Conservation (phyloP, 2,888 invertebrate genomes). For the Metopia argyrocephala region DNA sequence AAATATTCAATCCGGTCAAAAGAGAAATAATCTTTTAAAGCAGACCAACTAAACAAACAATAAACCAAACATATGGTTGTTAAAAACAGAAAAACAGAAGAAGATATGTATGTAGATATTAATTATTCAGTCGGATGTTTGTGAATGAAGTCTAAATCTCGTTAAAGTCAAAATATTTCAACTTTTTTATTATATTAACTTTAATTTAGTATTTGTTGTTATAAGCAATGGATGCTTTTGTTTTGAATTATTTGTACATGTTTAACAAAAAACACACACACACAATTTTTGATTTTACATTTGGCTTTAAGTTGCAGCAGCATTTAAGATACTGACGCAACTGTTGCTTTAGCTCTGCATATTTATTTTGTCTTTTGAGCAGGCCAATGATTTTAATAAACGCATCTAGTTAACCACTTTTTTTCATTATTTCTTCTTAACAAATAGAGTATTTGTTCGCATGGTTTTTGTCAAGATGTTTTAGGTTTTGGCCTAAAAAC, state of each 20-base stretch:
- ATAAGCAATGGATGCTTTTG: constrained; percentile 18
- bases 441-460: constrained; percentile 50
- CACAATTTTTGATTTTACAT: constrained; percentile 28
- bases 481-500: constrained; percentile 40
- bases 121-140: background rate
- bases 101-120: background rate
- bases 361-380: constrained; percentile 15
- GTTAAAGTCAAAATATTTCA: too few species aligned
- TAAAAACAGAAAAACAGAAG: constrained; percentile 8
- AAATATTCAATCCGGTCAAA: too few species aligned
- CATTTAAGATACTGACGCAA: constrained; percentile 51
- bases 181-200: background rate
- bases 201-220: too few species aligned
- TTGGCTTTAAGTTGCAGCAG: constrained; percentile 46
- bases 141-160: background rate
- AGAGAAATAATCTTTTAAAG: too few species aligned
- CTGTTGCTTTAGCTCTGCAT: constrained; percentile 2
- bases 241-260: background rate
- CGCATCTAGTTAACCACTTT: constrained; percentile 26
- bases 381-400: constrained; percentile 49
- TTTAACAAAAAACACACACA: constrained; percentile 11
- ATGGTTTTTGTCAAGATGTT: background rate
- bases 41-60: background rate
- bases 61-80: constrained; percentile 13
- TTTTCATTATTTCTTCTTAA: constrained; percentile 15